Base-by-base conservation (phyloP, 2,113 vertebrate species). In the Clinocottus analis region DNA sequence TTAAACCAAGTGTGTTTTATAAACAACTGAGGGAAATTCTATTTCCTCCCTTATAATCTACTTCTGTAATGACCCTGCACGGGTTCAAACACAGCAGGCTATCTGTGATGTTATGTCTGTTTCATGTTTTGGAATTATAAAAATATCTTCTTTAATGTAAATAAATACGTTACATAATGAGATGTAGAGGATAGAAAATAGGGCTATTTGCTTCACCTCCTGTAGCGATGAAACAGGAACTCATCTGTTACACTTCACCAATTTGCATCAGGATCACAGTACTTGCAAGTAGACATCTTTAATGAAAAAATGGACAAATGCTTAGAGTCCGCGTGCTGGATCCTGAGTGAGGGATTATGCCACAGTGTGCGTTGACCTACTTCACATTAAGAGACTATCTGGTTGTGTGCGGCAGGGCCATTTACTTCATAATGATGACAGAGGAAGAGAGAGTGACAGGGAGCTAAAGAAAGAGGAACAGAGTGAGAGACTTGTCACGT, bases 281-380 rank as follows among this genome's bases (percentile, higher is more conserved):
- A 66, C 27, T 56, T 35, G 51, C 43, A 78, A 65, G 65, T 5
- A 19, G 7, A 45, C 43, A 9, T 61, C 13, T 59, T 19, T 37
- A 68, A 79, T 66, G 77, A 82, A 75, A 21, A 59, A 78, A 74
- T 8, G 35, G 17, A 71, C 71, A 60, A 75, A 51, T 65, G 33
- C 69, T 73, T 19, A 31, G 33, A 23, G 69, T 79, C 51, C 41
- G 41, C 82, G 45, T 43, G 45, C 60, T 12, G 75, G 33, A 63
- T 61, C 51, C 45, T 67, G 29, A 83, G 72, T 80, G 86, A 88
- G 79, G 86, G 79, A 85, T 70, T 72, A 73, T 29, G 23, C 65
- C 79, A 65, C 80, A 64, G 62, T 81, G n/a, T 75, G 75, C 55
- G 62, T 64, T 87, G 90, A 88, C 85, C 90, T 78, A 85, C 76